Evolutionary conservation across 2,797 vertebrate genomes (phyloP).

Genomic region (Xenentodon cancila): DNA sequence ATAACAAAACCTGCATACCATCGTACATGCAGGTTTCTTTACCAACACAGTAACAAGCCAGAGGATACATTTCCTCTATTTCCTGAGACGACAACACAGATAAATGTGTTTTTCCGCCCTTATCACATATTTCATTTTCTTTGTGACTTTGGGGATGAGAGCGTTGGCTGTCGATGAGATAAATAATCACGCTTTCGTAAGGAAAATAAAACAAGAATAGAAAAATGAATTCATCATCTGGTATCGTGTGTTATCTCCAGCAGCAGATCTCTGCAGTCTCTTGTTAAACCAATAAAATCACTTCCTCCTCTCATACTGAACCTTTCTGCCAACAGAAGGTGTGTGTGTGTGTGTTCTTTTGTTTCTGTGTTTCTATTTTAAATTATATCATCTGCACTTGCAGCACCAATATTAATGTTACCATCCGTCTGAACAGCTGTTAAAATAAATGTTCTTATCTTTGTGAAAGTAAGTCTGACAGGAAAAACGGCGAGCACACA

Average conservation of each 20-base stretch:
- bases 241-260: slow-evolving; percentile 45
- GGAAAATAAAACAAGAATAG: slow-evolving; percentile 17
- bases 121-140: slow-evolving; percentile 43
- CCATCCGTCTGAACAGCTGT: slow-evolving; percentile 20
- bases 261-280: slow-evolving; percentile 27
- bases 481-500: not conserved
- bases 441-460: slow-evolving; percentile 14
- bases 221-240: slow-evolving; percentile 48
- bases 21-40: slow-evolving; percentile 30
- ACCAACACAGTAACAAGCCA: slow-evolving; percentile 28
- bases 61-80: slow-evolving; percentile 23
- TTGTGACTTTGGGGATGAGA: not conserved
- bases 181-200: slow-evolving; percentile 42
- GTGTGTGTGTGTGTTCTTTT: not conserved
- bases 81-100: slow-evolving; percentile 46
- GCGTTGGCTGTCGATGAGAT: slow-evolving; percentile 28
- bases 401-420: slow-evolving; percentile 15
- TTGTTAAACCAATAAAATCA: slow-evolving; percentile 3
- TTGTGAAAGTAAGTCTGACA: slow-evolving; percentile 3
- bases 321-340: slow-evolving; percentile 49
- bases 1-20: slow-evolving; percentile 3
- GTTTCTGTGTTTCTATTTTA: not conserved
- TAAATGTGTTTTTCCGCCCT: slow-evolving; percentile 35
- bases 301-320: slow-evolving; percentile 50
- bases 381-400: slow-evolving; percentile 5